Base-by-base conservation (phyloP, 2,797 vertebrate species). In the Pseudochaenichthys georgianus region DNA sequence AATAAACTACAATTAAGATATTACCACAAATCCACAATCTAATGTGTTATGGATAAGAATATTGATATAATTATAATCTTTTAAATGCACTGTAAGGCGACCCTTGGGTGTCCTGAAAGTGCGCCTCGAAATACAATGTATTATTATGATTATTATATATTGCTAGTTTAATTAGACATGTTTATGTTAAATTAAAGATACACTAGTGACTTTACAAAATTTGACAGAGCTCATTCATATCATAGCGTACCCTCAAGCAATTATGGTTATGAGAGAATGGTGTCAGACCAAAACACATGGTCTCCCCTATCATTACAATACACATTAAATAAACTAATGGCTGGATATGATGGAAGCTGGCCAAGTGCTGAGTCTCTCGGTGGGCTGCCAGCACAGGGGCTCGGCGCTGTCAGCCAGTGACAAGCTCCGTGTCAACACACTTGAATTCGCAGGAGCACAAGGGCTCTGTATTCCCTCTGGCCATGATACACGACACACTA, bases 401-500 rank as follows among this genome's bases (percentile, higher is more conserved):
- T 77, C 64, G 81, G 82, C 65, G 60, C 87, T 80, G 86, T 88
- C 87, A 88, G 84, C 87, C 88, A 59, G 88, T 87, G 91, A 87
- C 89, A 87, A 86, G 89, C 89, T 79, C 89, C 75, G 52, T 77
- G 80, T 88, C 85, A 86, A 67, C 76, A 73, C 75, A 76, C 70
- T 83, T 54, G 67, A 74, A 77, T 81, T n/a, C 16, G 31, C 65
- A 45, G 38, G 55, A 38, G 65, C 58, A 80, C 65, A 76, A 51
- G 54, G 62, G 75, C 41, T 70, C 69, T 52, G 75, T 73, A 77
- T 61, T 74, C 59, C 68, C 53, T 58, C 13, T 3, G 43, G 12
- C 15, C 47, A 38, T 5, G 3, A 17, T n/a, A 19, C 70, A 78
- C 5, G 48, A 3, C 59, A 55, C 61, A 50, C 21, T 21, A 77